These are phyloP conservation scores for Nyctibius bracteatus DNA, from an alignment of 2,113 vertebrate genomes.

Conservation along the genomic window DNA sequence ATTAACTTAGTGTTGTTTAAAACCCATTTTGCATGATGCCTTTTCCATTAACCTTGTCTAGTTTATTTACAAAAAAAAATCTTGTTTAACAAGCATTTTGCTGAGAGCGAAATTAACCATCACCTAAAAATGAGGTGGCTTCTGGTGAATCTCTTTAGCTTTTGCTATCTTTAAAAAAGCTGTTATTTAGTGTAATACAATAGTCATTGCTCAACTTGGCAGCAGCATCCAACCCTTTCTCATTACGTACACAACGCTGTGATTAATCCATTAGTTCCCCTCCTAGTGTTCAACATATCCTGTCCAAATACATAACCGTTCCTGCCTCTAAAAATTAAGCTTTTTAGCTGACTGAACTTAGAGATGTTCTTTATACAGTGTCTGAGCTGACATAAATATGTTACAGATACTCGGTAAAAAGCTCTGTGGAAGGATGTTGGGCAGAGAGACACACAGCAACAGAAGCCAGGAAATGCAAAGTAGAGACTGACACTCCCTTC, in stretches of 20 bases:
- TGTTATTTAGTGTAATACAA: constrained; percentile 67
- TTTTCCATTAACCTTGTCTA: constrained; percentile 71
- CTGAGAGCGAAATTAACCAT: constrained; percentile 70
- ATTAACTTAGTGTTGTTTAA: constrained; percentile 70
- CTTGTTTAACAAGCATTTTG: constrained; percentile 72
- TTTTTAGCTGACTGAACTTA: constrained; percentile 31
- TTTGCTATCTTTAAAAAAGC: constrained; percentile 69
- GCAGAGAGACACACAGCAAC: not conserved
- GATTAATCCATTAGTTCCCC: constrained; percentile 60
- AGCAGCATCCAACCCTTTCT: constrained; percentile 67
- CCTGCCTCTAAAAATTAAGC: constrained; percentile 46
- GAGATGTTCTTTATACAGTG: not conserved
- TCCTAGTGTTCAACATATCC: constrained; percentile 45
- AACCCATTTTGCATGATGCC: constrained; percentile 72
- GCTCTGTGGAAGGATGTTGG: not conserved
- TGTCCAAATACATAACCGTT: constrained; percentile 32
- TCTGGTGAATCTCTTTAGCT: constrained; percentile 58
- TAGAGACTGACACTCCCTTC: not conserved
- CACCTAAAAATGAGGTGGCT: constrained; percentile 59
- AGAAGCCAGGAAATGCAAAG: not conserved
- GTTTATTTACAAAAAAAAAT: constrained; percentile 42
- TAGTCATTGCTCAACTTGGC: constrained; percentile 77
- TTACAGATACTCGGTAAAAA: not conserved
- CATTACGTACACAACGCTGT: not conserved
- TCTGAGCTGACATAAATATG: not conserved